Evolutionary conservation across 2,888 invertebrate genomes (phyloP).

Genomic region (Melikaiella ostensackeni): DNA sequence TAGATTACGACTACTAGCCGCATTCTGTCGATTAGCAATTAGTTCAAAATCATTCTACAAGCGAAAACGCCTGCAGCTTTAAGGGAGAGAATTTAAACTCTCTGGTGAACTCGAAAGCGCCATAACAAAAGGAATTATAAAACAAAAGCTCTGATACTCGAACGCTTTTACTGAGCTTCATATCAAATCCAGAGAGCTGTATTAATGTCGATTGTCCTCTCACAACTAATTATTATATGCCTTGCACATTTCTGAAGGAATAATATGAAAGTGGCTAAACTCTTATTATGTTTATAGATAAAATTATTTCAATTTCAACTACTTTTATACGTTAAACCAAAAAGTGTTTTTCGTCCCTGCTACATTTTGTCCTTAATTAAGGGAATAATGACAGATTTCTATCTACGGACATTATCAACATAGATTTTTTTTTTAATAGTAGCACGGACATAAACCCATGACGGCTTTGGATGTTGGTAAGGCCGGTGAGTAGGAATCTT

Average conservation of each 20-base stretch:
- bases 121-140: conserved; percentile 9
- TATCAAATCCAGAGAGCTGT: conserved; percentile 8
- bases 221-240: background rate
- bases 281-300: background rate
- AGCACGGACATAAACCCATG: no score
- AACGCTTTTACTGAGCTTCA: background rate
- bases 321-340: no score
- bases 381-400: no score
- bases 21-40: conserved; percentile 17
- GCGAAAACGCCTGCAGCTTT: background rate
- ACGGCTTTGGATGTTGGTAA: no score
- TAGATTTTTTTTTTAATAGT: no score
- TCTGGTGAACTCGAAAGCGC: background rate
- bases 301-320: background rate
- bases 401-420: no score
- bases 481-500: no score
- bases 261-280: background rate
- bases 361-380: no score
- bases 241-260: background rate
- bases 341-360: no score
- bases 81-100: background rate
- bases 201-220: background rate
- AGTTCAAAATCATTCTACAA: conserved; percentile 3
- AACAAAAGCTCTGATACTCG: background rate
- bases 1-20: background rate